Conservation (phyloP, 1,140 invertebrate genomes). For the Adoxophyes honmai region DNA sequence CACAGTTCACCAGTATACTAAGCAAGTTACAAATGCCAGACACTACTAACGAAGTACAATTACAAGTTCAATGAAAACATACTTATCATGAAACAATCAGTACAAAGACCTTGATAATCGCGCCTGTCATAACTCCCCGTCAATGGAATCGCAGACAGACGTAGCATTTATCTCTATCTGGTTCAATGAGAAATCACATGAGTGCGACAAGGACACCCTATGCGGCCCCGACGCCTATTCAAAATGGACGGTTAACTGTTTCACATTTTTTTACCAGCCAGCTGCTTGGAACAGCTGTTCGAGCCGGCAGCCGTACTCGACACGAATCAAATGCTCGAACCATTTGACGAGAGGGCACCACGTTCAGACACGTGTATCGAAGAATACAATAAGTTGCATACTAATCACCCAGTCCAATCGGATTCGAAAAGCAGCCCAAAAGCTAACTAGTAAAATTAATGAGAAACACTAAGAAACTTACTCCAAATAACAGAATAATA, state of each 20-base stretch:
- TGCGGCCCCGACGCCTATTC: conserved; percentile 41
- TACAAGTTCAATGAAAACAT: neutral
- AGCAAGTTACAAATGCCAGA: too few relatives aligned
- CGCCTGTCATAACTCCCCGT: conserved; percentile 7
- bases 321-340: neutral
- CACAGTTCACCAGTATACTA: too few relatives aligned
- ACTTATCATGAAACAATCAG: conserved; percentile 11
- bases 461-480: too few relatives aligned
- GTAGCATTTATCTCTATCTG: conserved; percentile 41
- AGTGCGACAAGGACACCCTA: conserved; percentile 45
- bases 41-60: too few relatives aligned
- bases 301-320: conserved; percentile 40
- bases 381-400: neutral
- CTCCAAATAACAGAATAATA: too few relatives aligned
- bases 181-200: conserved; percentile 22
- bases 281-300: conserved; percentile 72
- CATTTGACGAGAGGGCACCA: neutral
- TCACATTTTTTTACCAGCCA: conserved; percentile 69
- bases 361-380: neutral
- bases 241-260: conserved; percentile 64
- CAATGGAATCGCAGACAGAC: conserved; percentile 15
- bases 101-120: conserved; percentile 13
- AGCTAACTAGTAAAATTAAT: too few relatives aligned
- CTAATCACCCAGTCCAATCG: neutral
- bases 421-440: too few relatives aligned